Evolutionary conservation across 2,797 vertebrate species (phyloP).

Genomic region (Sebastes matsubarae): DNA sequence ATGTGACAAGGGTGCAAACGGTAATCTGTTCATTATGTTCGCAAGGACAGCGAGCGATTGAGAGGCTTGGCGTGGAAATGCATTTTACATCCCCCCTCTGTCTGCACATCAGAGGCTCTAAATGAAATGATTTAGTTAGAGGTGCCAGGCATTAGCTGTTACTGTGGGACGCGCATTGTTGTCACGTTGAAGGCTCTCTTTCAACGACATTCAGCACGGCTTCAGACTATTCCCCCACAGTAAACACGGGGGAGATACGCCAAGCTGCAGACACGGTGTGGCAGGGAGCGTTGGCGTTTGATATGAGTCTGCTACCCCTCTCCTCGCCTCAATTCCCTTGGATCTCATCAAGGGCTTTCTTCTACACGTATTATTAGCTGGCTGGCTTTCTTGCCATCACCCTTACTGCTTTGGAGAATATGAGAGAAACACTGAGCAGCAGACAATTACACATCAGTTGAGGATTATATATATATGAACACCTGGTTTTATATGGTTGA

Average conservation of each 20-base stretch:
- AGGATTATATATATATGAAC: neutral
- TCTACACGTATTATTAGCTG: constrained; percentile 63
- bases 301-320: constrained; percentile 52
- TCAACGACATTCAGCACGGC: constrained; percentile 56
- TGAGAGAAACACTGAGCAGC: constrained; percentile 2
- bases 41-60: constrained; percentile 46
- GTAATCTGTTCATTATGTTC: constrained; percentile 68
- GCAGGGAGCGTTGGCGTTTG: constrained; percentile 56
- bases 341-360: constrained; percentile 73
- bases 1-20: constrained; percentile 59
- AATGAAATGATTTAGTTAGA: constrained; percentile 76
- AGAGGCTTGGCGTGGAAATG: constrained; percentile 65
- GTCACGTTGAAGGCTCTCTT: constrained; percentile 65
- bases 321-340: constrained; percentile 59
- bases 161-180: constrained; percentile 65
- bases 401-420: constrained; percentile 19
- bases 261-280: constrained; percentile 54
- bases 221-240: constrained; percentile 57
- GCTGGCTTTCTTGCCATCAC: constrained; percentile 44
- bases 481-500: neutral
- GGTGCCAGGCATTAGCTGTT: constrained; percentile 66
- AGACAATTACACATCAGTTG: constrained; percentile 11
- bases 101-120: constrained; percentile 72
- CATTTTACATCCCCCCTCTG: constrained; percentile 57
- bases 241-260: constrained; percentile 63